Percentiles rank a stretch among this genome's conserved stretches.
Evolutionary conservation across 2,888 invertebrate species (phyloP).

Genomic region (Vandiemenella viatica): DNA sequence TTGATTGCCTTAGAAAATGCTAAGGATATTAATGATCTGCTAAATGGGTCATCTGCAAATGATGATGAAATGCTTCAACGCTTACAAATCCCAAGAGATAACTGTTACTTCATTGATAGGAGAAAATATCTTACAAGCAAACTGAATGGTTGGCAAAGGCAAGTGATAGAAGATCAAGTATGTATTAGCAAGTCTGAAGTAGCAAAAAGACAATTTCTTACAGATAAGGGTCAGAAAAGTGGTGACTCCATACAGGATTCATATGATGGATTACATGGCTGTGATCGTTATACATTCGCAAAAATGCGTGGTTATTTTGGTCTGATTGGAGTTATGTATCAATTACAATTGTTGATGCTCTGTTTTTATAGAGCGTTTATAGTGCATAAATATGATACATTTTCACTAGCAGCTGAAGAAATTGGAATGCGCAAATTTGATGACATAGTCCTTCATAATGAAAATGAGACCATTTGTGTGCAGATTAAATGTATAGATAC

Average conservation of each 20-base stretch:
- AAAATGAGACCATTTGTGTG: neutral
- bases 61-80: neutral
- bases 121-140: neutral
- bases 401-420: neutral
- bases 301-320: neutral
- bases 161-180: neutral
- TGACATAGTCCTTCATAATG: neutral
- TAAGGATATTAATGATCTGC: neutral
- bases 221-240: neutral
- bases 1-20: neutral
- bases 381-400: neutral
- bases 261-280: neutral
- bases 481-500: neutral
- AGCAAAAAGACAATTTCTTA: neutral
- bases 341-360: neutral
- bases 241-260: neutral
- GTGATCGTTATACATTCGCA: neutral
- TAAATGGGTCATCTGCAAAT: neutral
- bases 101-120: neutral
- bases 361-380: neutral
- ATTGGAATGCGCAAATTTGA: neutral
- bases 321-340: neutral
- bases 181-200: neutral
- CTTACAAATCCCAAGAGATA: neutral
- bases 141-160: neutral